A percentile compares a stretch with the other conserved stretches of the same genome.
These are phyloP conservation scores for Stegophylla sp. DNA, from an alignment of 2,888 invertebrate species.

Conservation along the genomic window DNA sequence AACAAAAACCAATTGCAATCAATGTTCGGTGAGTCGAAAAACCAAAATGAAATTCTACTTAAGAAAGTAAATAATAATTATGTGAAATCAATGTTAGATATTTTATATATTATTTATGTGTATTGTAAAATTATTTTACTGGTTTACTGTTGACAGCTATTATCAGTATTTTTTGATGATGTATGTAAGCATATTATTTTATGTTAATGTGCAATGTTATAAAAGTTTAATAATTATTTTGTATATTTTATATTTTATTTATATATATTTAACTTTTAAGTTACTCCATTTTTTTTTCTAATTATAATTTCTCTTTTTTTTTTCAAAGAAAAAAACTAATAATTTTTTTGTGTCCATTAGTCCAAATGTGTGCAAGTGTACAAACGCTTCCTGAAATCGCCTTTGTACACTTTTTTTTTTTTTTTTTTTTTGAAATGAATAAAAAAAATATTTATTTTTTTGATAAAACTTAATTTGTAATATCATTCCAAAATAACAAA, in stretches of 20 bases:
- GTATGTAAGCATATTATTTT: slow-evolving; percentile 57
- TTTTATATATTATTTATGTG: slow-evolving; percentile 33
- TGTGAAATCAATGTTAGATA: slow-evolving; percentile 33
- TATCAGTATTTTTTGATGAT: slow-evolving; percentile 56
- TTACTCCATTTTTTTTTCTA: slow-evolving; percentile 45
- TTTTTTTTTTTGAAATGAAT: slow-evolving; percentile 53
- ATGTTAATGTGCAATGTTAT: slow-evolving; percentile 59
- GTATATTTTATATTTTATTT: slow-evolving; percentile 59
- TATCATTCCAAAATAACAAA: neutral
- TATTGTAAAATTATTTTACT: slow-evolving; percentile 50
- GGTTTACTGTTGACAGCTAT: slow-evolving; percentile 55
- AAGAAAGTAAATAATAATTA: slow-evolving; percentile 38
- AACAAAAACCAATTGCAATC: neutral
- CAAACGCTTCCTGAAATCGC: slow-evolving; percentile 45
- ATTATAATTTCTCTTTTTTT: slow-evolving; percentile 34
- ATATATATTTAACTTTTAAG: slow-evolving; percentile 54
- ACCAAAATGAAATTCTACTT: slow-evolving; percentile 58
- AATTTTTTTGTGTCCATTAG: slow-evolving; percentile 51
- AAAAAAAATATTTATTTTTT: slow-evolving; percentile 58
- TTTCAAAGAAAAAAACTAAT: slow-evolving; percentile 35
- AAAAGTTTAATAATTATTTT: slow-evolving; percentile 59
- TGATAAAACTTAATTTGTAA: slow-evolving; percentile 3
- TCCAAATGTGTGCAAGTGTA: slow-evolving; percentile 56
- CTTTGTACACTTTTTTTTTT: slow-evolving; percentile 58
- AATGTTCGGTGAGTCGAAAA: slow-evolving; percentile 42